Conservation (phyloP, 2,113 vertebrate genomes). For the Ammodytes dubius region DNA sequence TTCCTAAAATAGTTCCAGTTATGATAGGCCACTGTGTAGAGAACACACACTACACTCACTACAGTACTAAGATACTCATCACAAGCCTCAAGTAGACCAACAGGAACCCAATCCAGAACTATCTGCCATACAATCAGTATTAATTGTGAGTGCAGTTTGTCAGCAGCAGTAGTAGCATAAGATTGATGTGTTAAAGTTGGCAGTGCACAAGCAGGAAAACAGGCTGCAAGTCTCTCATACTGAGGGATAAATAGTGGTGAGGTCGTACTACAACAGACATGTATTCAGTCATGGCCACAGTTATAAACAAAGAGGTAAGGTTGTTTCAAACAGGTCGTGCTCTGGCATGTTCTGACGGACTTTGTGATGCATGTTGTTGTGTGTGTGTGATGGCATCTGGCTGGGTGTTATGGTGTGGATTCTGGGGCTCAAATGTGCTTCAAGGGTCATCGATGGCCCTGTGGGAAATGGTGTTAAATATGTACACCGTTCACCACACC, state of each 20-base stretch:
- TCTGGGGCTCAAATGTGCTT: slow-evolving; percentile 53
- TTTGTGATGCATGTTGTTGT: slow-evolving; percentile 1
- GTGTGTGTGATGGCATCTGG: neutral
- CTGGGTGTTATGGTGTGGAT: slow-evolving; percentile 26
- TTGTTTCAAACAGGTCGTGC: slow-evolving; percentile 40
- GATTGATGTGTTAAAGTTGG: slow-evolving; percentile 66
- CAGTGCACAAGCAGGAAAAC: slow-evolving; percentile 74
- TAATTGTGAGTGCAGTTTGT: slow-evolving; percentile 67
- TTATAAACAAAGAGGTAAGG: slow-evolving; percentile 32
- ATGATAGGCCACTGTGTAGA: slow-evolving; percentile 71
- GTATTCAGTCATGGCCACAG: slow-evolving; percentile 73
- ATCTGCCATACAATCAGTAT: slow-evolving; percentile 49
- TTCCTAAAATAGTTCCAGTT: slow-evolving; percentile 16
- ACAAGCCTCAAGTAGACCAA: slow-evolving; percentile 46
- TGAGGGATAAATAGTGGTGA: slow-evolving; percentile 52
- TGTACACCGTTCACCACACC: slow-evolving; percentile 24
- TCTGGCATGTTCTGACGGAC: slow-evolving; percentile 20
- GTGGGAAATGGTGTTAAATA: slow-evolving; percentile 25
- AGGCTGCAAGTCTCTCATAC: slow-evolving; percentile 45
- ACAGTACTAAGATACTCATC: slow-evolving; percentile 60
- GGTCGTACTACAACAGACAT: slow-evolving; percentile 69
- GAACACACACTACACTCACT: slow-evolving; percentile 59
- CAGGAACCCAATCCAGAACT: slow-evolving; percentile 30
- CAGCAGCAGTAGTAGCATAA: slow-evolving; percentile 57
- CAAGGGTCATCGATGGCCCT: slow-evolving; percentile 30